Conservation (phyloP, 1,140 invertebrate genomes). For the Zaprionus kolodkinae region DNA sequence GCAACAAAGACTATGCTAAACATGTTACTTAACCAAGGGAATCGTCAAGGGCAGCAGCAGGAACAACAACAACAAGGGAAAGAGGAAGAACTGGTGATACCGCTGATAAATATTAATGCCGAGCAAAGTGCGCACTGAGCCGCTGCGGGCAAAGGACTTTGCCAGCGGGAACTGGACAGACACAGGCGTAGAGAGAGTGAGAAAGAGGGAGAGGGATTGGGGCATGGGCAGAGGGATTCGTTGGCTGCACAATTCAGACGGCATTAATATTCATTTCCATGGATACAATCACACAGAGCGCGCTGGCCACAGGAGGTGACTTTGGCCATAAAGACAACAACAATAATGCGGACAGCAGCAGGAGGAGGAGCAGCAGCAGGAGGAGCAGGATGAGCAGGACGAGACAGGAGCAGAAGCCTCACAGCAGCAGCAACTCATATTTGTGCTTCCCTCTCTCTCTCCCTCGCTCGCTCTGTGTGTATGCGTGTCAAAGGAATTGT, state of each 20-base stretch:
- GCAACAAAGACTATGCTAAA: constrained; percentile 67
- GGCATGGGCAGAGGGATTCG: constrained; percentile 19
- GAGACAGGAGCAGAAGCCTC: constrained; percentile 5
- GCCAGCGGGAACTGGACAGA: constrained; percentile 21
- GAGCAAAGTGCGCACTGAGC: constrained; percentile 79
- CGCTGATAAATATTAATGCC: constrained; percentile 79
- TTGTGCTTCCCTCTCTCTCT: constrained; percentile 21
- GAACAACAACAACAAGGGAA: constrained; percentile 17
- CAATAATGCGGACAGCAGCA: constrained; percentile 18
- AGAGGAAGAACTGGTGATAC: constrained; percentile 52
- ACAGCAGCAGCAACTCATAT: constrained; percentile 29
- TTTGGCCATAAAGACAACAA: constrained; percentile 57
- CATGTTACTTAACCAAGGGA: constrained; percentile 47
- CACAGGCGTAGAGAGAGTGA: background rate
- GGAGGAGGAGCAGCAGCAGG: background rate
- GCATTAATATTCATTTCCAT: constrained; percentile 83
- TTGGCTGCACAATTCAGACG: constrained; percentile 62
- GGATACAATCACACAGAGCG: constrained; percentile 69
- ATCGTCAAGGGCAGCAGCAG: constrained; percentile 37
- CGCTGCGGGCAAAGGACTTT: constrained; percentile 80
- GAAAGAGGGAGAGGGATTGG: background rate
- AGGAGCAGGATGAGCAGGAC: background rate
- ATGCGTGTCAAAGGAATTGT: constrained; percentile 74
- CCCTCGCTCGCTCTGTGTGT: constrained; percentile 38
- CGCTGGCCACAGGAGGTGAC: constrained; percentile 63